A percentile compares a stretch with the other conserved stretches of the same genome.
These are phyloP conservation scores for Calephelis virginiensis DNA, from an alignment of 1,140 invertebrate species.

Conservation along the genomic window DNA sequence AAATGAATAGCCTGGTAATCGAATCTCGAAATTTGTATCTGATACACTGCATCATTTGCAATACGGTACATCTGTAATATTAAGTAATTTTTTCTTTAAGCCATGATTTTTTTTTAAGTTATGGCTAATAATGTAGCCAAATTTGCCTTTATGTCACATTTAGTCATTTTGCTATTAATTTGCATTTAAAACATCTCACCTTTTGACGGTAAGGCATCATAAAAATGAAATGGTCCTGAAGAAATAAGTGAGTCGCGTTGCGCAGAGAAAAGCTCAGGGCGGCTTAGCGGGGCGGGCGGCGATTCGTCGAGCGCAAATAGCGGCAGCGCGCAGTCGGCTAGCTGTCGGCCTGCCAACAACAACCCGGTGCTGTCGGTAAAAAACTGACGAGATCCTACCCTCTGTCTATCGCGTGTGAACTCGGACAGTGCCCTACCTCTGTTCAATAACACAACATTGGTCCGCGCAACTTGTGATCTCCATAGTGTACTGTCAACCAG, in stretches of 20 bases:
- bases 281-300: slow-evolving; percentile 54
- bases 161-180: slow-evolving; percentile 16
- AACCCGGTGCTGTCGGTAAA: not conserved
- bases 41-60: too few relatives aligned
- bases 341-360: slow-evolving; percentile 42
- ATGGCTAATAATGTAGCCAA: too few relatives aligned
- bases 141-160: too few relatives aligned
- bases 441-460: slow-evolving; percentile 25
- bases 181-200: slow-evolving; percentile 8
- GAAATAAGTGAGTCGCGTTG: slow-evolving; percentile 49
- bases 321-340: slow-evolving; percentile 57
- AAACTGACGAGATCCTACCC: slow-evolving; percentile 44
- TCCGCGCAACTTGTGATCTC: slow-evolving; percentile 22
- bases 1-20: too few relatives aligned
- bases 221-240: slow-evolving; percentile 22
- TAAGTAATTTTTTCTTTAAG: too few relatives aligned
- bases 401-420: slow-evolving; percentile 43
- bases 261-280: slow-evolving; percentile 69
- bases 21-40: too few relatives aligned
- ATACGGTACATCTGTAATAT: too few relatives aligned
- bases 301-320: slow-evolving; percentile 58
- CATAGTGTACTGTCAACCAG: slow-evolving; percentile 37
- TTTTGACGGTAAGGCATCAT: slow-evolving; percentile 14
- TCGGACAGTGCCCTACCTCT: slow-evolving; percentile 23
- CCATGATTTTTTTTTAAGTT: too few relatives aligned